Percentiles rank a stretch among this genome's conserved stretches.
These are phyloP conservation scores for Neotoxoptera formosana DNA, from an alignment of 1,140 invertebrate species.

Conservation along the genomic window DNA sequence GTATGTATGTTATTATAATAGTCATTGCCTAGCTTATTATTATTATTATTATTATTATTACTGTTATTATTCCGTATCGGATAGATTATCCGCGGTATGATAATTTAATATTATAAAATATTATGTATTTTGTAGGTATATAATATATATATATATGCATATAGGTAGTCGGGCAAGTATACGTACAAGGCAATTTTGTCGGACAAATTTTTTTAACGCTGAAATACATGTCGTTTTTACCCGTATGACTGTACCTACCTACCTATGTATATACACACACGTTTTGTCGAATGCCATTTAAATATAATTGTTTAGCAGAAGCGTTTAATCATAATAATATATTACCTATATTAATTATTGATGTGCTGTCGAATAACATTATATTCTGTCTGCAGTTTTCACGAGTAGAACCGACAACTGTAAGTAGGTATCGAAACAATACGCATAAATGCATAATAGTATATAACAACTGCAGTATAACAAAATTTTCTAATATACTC, in stretches of 20 bases:
- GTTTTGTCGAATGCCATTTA: neutral
- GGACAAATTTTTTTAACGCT: neutral
- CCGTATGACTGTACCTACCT: neutral
- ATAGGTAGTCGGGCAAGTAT: neutral
- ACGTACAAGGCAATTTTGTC: neutral
- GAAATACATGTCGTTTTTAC: neutral
- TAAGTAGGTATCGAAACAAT: neutral
- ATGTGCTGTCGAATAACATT: neutral
- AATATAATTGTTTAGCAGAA: neutral
- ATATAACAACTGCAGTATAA: neutral
- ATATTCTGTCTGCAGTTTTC: neutral
- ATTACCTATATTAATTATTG: neutral
- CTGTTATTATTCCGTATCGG: neutral
- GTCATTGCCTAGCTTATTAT: neutral
- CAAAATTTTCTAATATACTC: neutral
- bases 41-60: neutral
- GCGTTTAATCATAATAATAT: neutral
- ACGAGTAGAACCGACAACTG: neutral
- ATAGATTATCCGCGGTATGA: neutral
- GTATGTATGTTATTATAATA: neutral
- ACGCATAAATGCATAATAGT: too few species aligned
- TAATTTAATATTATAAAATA: constrained; percentile 8
- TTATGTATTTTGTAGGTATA: neutral
- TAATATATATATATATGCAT: neutral
- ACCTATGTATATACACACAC: neutral